phyloP scores from a whole-genome alignment of 2,888 invertebrate genomes.

The Cinara cedri region DNA sequence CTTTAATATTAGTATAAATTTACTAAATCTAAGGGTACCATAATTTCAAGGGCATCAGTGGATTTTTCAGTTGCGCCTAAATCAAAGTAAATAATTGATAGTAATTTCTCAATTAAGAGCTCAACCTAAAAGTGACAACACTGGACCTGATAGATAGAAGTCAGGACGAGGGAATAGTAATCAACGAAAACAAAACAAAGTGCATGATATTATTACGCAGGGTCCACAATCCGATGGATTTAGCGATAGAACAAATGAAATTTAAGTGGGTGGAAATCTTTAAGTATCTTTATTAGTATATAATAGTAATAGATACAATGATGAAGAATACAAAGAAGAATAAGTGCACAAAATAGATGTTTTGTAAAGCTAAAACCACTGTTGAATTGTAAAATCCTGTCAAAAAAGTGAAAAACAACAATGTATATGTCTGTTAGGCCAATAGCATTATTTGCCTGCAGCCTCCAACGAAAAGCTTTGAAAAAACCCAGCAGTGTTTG shows the following conservation, averaged over 20 bases:
- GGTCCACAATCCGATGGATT: neutral
- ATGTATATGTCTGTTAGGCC: conserved; percentile 1
- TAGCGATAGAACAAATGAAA: too few relatives aligned
- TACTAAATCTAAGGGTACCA: too few relatives aligned
- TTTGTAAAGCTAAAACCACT: neutral
- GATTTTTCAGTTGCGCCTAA: too few relatives aligned
- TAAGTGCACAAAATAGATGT: conserved; percentile 1
- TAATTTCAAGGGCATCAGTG: too few relatives aligned
- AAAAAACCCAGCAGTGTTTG: conserved; percentile 10
- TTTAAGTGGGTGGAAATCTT: neutral
- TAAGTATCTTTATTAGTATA: too few relatives aligned
- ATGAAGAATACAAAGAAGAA: neutral
- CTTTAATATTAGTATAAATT: too few relatives aligned
- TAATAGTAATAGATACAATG: neutral
- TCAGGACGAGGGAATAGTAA: neutral
- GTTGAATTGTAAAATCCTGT: too few relatives aligned
- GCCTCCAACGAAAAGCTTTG: neutral
- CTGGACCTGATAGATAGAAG: too few relatives aligned
- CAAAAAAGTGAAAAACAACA: conserved; percentile 9
- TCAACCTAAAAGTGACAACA: neutral
- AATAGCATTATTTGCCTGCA: neutral
- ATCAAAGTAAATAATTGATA: too few relatives aligned
- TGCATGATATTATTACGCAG: neutral
- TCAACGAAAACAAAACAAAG: neutral
- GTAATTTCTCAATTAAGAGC: too few relatives aligned